Conservation (phyloP, 2,113 vertebrate genomes). For the Misgurnus anguillicaudatus region DNA sequence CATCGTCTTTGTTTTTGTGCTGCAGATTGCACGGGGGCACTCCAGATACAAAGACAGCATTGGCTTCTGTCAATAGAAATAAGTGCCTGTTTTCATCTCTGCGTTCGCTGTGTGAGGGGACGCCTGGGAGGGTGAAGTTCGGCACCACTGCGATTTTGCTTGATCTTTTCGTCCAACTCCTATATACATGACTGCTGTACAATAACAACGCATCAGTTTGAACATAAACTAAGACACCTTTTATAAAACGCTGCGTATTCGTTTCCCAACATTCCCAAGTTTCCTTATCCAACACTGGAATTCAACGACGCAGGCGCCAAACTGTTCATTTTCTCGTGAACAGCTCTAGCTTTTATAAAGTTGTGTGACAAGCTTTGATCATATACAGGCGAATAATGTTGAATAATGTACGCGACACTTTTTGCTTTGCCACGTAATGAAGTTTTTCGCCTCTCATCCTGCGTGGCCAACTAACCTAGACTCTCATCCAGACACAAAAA, state of each 20-base stretch:
- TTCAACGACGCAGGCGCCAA: not conserved
- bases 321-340: not conserved
- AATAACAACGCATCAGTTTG: not conserved
- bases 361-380: not conserved
- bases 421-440: constrained; percentile 1
- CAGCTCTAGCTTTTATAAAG: not conserved
- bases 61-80: not conserved
- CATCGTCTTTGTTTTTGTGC: not conserved
- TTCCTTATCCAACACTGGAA: constrained; percentile 4
- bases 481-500: constrained; percentile 49
- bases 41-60: not conserved
- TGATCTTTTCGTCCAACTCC: not conserved
- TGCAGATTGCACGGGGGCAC: not conserved
- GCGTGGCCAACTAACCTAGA: constrained; percentile 43
- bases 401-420: not conserved
- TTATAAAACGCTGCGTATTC: not conserved
- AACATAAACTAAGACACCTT: too few relatives aligned
- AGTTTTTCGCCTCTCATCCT: constrained; percentile 31
- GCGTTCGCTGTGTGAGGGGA: not conserved
- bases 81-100: not conserved
- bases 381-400: not conserved
- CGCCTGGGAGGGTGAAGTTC: not conserved
- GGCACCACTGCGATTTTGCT: not conserved
- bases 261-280: constrained; percentile 2
- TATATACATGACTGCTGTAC: not conserved